Percentiles rank a stretch among this genome's conserved stretches.
phyloP scores from a whole-genome alignment of 2,113 vertebrate genomes.

The Neolamprologus devosi region DNA sequence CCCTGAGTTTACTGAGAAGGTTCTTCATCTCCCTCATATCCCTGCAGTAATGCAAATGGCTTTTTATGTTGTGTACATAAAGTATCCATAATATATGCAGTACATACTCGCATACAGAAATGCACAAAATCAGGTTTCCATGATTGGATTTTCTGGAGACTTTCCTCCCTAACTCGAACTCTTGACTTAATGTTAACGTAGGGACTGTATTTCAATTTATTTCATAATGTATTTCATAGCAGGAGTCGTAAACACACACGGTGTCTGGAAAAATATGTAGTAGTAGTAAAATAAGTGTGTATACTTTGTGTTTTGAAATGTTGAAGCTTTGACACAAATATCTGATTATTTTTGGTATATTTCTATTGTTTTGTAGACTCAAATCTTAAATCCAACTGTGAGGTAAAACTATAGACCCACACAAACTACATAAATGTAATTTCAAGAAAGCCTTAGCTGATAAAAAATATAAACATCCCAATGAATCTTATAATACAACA shows the following conservation, averaged over 20 bases:
- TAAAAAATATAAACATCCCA: background rate
- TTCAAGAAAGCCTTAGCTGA: background rate
- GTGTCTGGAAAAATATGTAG: background rate
- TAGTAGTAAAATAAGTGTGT: background rate
- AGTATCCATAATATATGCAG: background rate
- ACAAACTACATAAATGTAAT: background rate
- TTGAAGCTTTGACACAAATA: background rate
- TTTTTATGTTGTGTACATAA: background rate
- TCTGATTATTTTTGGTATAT: background rate
- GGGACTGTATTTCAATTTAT: background rate
- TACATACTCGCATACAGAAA: background rate
- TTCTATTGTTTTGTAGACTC: background rate
- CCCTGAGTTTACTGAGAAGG: conserved; percentile 99
- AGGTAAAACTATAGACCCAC: background rate
- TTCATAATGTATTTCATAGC: background rate
- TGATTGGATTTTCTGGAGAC: background rate
- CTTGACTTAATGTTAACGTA: background rate
- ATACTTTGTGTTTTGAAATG: background rate
- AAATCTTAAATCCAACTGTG: background rate
- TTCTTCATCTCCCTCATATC: conserved; percentile 99
- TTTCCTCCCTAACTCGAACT: background rate
- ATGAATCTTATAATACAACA: background rate
- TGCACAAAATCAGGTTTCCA: background rate
- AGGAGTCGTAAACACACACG: background rate
- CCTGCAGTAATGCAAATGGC: conserved; percentile 57